Evolutionary conservation across 2,888 invertebrate genomes (phyloP).

Genomic region (Schrankia costaestrigalis): DNA sequence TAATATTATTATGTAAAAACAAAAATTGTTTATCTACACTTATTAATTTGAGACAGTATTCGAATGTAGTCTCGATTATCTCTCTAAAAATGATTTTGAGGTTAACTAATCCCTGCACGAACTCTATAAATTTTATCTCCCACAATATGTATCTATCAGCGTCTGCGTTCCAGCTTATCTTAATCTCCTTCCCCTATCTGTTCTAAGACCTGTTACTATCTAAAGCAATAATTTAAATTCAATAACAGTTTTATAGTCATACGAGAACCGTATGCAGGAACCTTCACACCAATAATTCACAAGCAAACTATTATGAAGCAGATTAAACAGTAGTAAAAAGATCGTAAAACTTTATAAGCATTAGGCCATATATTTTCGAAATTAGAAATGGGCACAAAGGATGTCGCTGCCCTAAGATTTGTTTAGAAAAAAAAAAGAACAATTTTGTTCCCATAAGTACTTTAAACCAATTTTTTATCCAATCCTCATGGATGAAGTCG

Average conservation of each 20-base stretch:
- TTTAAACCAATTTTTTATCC: slow-evolving; percentile 51
- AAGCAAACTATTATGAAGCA: slow-evolving; percentile 55
- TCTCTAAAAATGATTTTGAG: too few relatives aligned
- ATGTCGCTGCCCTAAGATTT: slow-evolving; percentile 52
- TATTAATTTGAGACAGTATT: too few relatives aligned
- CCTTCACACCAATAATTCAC: slow-evolving; percentile 54
- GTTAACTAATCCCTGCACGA: slow-evolving; percentile 4
- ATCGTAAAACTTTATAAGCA: slow-evolving; percentile 65
- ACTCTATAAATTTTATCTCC: background rate
- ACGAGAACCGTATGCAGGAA: slow-evolving; percentile 31
- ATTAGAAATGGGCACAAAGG: slow-evolving; percentile 65
- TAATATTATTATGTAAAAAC: too few relatives aligned
- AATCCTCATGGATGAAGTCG: slow-evolving; percentile 63
- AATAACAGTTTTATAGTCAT: slow-evolving; percentile 24
- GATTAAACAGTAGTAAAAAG: slow-evolving; percentile 77
- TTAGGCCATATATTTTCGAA: slow-evolving; percentile 64
- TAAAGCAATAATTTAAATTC: slow-evolving; percentile 18
- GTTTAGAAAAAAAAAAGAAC: slow-evolving; percentile 52
- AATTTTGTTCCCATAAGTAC: slow-evolving; percentile 57
- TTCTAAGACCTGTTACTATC: too few relatives aligned
- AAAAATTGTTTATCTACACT: too few relatives aligned
- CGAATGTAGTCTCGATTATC: too few relatives aligned
- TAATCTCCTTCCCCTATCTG: too few relatives aligned
- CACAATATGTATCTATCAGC: too few relatives aligned
- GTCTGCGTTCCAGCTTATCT: too few relatives aligned